Base-by-base conservation (phyloP, 2,888 invertebrate genomes). In the Quadriops clusia region DNA sequence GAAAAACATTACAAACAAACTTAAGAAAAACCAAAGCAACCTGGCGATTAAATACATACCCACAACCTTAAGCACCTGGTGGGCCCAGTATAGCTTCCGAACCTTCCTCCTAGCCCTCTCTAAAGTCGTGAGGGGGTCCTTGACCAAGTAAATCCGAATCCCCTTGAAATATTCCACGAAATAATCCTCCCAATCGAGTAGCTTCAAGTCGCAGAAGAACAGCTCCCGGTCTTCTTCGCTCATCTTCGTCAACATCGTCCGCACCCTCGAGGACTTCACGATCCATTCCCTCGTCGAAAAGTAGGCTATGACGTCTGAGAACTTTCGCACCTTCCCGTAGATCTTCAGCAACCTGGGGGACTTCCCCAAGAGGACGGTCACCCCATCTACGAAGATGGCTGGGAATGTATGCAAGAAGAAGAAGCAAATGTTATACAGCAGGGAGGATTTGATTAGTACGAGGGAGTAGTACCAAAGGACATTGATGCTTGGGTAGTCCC, bases 281-380 rank as follows among this genome's bases (percentile, higher is more conserved):
- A 52, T 52, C 70, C 89, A 89, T 33, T 77, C 71, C 9, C 70
- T 63, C 10, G 72, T 75, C 35, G 74, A 72, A 61, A 93, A 93
- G 54, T 82, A 86, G 1, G 76, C 67, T 16, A 91, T 56, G 0
- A 80, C 74, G 1, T 70, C 66, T 2, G 78, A 68, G 41, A 86
- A 80, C 52, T 76, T 78, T 56, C 87, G 80, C 30, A 91, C 72
- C 54, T 84, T 86, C 33, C 67, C 68, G 56, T 89, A 89, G 31
- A 80, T 70, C 47, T 77, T 77, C 40, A 82, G 60, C 70, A 89
- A 72, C 78, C 61, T 67, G 28, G 73, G 69, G 49, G 68, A 61
- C 40, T 64, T 71, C 8, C 79, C 77, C 2, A 66, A 56, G 33
- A 74, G 56, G 1, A 67, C 33, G 27, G 68, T 63, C 28, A 63